A percentile compares a stretch with the other conserved stretches of the same genome.
These are phyloP conservation scores for Erinaceus europaeus DNA, from an alignment of 2,113 vertebrate species.

Conservation along the genomic window DNA sequence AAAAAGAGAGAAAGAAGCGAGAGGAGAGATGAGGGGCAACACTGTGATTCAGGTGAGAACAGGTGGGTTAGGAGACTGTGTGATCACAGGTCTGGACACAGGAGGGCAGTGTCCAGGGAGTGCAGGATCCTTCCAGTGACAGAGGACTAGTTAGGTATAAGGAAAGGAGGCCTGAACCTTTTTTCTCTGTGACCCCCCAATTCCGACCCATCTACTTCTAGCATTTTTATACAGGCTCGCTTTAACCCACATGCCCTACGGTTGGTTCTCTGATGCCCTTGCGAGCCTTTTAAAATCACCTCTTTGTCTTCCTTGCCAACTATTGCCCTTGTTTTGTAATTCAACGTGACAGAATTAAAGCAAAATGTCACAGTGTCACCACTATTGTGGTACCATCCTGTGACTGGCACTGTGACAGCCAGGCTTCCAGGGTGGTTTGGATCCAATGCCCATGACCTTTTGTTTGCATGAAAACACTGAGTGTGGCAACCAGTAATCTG, in stretches of 20 bases:
- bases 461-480: background rate
- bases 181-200: background rate
- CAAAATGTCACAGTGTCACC: background rate
- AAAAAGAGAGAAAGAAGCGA: no score
- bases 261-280: background rate
- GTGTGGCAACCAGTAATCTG: background rate
- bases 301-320: background rate
- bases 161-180: background rate
- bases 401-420: background rate
- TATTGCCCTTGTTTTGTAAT: background rate
- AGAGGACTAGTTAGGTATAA: fast-evolving
- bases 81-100: background rate
- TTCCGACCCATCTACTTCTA: background rate
- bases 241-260: background rate
- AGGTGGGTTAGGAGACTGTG: background rate
- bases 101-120: background rate
- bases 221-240: background rate
- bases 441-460: background rate
- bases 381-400: background rate
- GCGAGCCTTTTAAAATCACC: background rate
- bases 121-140: background rate
- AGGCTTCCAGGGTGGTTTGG: background rate
- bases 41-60: background rate
- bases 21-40: no score
- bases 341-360: background rate